Conservation (phyloP, 30 jellyfish, hydroid and myxozoan species). For the Catostylus mosaicus region DNA sequence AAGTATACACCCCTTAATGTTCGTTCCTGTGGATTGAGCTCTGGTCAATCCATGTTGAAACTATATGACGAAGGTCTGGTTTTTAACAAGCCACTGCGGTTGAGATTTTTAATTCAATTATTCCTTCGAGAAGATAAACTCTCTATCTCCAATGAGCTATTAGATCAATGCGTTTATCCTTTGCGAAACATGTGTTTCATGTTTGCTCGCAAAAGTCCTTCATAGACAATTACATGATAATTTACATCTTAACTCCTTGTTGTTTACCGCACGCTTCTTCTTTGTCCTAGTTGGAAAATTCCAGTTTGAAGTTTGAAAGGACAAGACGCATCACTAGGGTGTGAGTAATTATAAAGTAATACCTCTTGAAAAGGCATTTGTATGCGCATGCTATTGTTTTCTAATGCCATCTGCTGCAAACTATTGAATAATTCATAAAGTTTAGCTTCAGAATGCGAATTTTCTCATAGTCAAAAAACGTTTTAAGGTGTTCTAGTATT, state of each 20-base stretch:
- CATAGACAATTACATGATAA: background rate
- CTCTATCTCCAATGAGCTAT: slow-evolving; percentile 20
- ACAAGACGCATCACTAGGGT: background rate
- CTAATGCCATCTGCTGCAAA: slow-evolving; percentile 51
- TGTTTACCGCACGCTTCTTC: background rate
- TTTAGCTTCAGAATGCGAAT: slow-evolving; percentile 39
- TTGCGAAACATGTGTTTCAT: slow-evolving; percentile 24
- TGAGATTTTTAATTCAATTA: slow-evolving; percentile 20
- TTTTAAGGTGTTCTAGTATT: background rate
- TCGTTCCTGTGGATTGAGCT: too few species aligned
- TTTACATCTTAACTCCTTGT: background rate
- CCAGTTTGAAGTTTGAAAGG: slow-evolving; percentile 11
- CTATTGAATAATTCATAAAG: slow-evolving; percentile 32
- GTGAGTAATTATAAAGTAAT: background rate
- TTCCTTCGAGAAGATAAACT: slow-evolving; percentile 36
- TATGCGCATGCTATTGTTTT: slow-evolving; percentile 21
- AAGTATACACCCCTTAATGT: too few species aligned
- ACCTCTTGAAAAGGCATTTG: background rate
- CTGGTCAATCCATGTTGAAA: too few species aligned
- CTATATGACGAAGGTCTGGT: background rate
- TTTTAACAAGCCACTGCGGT: slow-evolving; percentile 40
- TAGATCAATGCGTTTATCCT: slow-evolving; percentile 33
- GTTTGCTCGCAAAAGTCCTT: background rate
- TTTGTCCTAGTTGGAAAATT: background rate
- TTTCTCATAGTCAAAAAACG: slow-evolving; percentile 45